Evolutionary conservation across 2,797 vertebrate genomes (phyloP).

Genomic region (Psittacula echo): DNA sequence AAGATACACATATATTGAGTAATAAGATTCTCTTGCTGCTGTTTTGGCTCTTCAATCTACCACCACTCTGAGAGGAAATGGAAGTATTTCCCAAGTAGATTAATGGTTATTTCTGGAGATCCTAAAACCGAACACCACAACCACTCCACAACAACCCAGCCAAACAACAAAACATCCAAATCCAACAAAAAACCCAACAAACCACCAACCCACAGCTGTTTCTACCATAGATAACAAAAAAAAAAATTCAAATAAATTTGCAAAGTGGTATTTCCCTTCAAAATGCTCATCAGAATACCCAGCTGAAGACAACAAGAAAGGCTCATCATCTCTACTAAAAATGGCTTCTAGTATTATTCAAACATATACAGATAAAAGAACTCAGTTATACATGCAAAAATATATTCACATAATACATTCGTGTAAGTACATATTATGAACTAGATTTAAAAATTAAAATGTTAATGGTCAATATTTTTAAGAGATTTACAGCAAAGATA

Average conservation of each 20-base stretch:
- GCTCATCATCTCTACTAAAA: background rate
- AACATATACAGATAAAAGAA: background rate
- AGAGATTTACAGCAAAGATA: background rate
- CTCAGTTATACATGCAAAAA: background rate
- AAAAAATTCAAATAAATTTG: background rate
- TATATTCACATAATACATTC: background rate
- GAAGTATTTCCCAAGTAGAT: background rate
- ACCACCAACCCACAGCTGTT: background rate
- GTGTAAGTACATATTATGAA: background rate
- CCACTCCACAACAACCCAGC: background rate
- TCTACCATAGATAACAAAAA: background rate
- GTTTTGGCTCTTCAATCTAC: background rate
- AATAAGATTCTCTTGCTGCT: background rate
- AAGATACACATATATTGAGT: background rate
- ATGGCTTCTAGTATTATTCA: background rate
- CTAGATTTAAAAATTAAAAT: background rate
- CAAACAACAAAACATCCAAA: background rate
- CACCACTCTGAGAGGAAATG: background rate
- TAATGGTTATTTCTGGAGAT: background rate
- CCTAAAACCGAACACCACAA: background rate
- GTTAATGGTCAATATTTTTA: background rate
- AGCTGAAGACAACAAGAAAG: background rate
- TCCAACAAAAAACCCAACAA: background rate
- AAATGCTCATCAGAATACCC: background rate
- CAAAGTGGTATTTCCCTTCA: background rate